A percentile compares a stretch with the other conserved stretches of the same genome.
Conservation (phyloP, 2,113 vertebrate species). For the Lepus americanus region DNA sequence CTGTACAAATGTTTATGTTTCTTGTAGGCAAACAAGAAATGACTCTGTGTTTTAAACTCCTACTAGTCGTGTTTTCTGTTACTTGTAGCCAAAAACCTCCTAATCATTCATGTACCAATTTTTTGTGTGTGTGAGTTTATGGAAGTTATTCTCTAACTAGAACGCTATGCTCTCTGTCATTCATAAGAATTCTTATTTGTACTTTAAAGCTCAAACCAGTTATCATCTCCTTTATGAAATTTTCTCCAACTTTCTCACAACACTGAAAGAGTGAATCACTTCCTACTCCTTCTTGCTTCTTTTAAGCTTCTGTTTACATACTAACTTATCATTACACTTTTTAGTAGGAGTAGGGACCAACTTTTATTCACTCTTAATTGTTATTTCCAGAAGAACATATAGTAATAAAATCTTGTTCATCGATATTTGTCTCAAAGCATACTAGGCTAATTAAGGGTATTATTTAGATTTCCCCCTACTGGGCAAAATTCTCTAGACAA, state of each 20-base stretch:
- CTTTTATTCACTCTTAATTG: slow-evolving; percentile 14
- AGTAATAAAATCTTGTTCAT: neutral
- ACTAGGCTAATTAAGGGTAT: neutral
- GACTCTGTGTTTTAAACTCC: neutral
- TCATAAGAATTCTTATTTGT: neutral
- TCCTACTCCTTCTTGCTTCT: neutral
- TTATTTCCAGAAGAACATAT: neutral
- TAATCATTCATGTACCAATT: neutral
- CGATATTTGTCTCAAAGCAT: neutral
- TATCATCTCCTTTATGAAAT: neutral
- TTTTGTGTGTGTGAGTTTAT: neutral
- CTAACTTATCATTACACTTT: neutral
- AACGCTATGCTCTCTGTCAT: neutral
- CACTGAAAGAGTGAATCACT: neutral
- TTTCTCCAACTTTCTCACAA: neutral
- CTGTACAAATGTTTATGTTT: neutral
- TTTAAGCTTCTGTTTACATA: neutral
- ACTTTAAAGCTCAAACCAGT: neutral
- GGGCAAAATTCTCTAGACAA: neutral
- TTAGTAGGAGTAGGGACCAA: neutral
- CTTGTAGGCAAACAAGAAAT: neutral
- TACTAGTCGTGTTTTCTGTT: neutral
- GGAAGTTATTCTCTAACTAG: neutral
- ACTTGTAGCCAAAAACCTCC: neutral
- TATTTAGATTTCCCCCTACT: neutral